phyloP scores from a whole-genome alignment of 2,888 invertebrate genomes.

The Platycheirus albimanus region DNA sequence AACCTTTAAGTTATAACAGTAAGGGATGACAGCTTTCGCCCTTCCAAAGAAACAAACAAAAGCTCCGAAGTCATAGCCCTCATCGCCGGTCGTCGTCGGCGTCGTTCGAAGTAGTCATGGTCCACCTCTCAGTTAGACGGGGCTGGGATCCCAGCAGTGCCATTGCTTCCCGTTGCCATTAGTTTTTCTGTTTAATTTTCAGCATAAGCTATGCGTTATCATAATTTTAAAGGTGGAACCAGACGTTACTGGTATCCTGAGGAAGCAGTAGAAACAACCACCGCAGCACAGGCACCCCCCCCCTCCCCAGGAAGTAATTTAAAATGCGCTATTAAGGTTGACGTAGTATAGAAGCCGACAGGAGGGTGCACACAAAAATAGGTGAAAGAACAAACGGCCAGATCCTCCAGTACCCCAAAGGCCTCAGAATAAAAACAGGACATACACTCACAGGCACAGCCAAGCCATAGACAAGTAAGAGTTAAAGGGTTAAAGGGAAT shows the following conservation, averaged over 20 bases:
- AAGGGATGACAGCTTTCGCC: constrained; percentile 48
- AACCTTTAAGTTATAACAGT: constrained; percentile 26
- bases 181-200: constrained; percentile 70
- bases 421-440: background rate
- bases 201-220: constrained; percentile 72
- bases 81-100: background rate
- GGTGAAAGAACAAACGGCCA: constrained; percentile 35
- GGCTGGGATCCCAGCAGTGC: constrained; percentile 1
- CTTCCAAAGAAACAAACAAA: constrained; percentile 35
- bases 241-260: constrained; percentile 64
- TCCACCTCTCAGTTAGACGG: constrained; percentile 20
- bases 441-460: too few relatives aligned
- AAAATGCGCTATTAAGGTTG: constrained; percentile 63
- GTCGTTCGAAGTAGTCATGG: background rate
- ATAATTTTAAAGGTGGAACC: constrained; percentile 71
- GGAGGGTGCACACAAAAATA: constrained; percentile 11
- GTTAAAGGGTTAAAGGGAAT: constrained; percentile 45
- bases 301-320: constrained; percentile 58
- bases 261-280: constrained; percentile 19
- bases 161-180: constrained; percentile 59
- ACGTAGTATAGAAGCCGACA: constrained; percentile 9
- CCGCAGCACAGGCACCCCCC: background rate
- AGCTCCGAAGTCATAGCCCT: constrained; percentile 24
- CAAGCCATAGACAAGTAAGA: constrained; percentile 7
- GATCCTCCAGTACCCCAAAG: background rate